Evolutionary conservation across 2,888 invertebrate genomes (phyloP), one percentile per base, ranked within the genome.

Genomic region (Muschampia plurimacula): DNA sequence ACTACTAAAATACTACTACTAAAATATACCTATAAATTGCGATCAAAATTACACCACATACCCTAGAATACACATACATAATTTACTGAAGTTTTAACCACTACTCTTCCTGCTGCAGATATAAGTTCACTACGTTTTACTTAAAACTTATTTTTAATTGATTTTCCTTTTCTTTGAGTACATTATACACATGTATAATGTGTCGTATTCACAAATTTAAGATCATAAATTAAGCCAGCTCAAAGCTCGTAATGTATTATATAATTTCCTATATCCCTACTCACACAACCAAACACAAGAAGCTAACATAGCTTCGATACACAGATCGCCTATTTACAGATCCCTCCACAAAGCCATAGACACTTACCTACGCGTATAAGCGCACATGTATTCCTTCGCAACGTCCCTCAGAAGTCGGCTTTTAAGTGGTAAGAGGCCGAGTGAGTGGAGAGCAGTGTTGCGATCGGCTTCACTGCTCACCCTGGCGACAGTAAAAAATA

Each of bases 401-500:
- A 87, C 84, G 87, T 87, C 89, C 88, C 88, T 89, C 86, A 79
- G 84, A 86, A 88, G 86, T 67, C 72, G 72, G 90, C 90, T 92
- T 92, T 93, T 93, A 92, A 93, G 90, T 89, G 92, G 90, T 93
- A 92, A 93, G 90, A 89, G 92, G 90, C 89, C 89, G 86, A 89
- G 93, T 93, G 93, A 89, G 93, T 94, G 93, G 93, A 93, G 93
- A 93, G 91, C 84, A 87, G 79, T 94, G 94, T 94, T 83, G 89
- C 93, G 94, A 93, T 94, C 91, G 90, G 93, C 94, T 93, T 83
- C 88, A 89, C 83, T 93, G 93, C 93, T 92, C 94, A 93, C 94
- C 94, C 89, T 89, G 86, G 80, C 90, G 93, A 94, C 93, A 93
- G 93, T 93, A 93, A 94, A 93, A 94, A 93, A 94, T 94, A 92